Conservation (phyloP, 2,888 invertebrate genomes). For the Dinocampus coccinellae region DNA sequence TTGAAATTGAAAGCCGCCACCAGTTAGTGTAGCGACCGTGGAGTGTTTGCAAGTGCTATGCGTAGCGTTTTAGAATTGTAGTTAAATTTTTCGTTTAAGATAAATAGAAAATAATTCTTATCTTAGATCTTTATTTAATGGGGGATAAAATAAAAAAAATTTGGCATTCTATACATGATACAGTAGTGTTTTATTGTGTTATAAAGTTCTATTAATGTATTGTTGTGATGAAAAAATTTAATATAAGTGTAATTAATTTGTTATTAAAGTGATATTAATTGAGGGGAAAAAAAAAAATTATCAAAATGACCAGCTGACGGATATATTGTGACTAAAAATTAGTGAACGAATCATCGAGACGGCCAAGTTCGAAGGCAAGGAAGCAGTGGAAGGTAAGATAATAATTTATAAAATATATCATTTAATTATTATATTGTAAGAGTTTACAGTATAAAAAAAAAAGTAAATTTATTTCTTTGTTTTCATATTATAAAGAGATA, state of each 20-base stretch:
- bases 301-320: conserved; percentile 60
- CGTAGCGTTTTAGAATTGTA: conserved; percentile 57
- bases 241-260: conserved; percentile 38
- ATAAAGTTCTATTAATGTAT: not conserved
- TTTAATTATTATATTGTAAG: not conserved
- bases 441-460: not conserved
- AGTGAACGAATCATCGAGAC: conserved; percentile 43
- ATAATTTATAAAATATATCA: not conserved
- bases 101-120: conserved; percentile 29
- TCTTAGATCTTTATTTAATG: conserved; percentile 15
- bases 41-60: conserved; percentile 58
- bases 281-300: conserved; percentile 23
- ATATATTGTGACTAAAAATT: conserved; percentile 52
- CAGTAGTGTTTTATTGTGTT: not conserved
- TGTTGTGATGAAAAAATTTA: conserved; percentile 25
- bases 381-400: conserved; percentile 56
- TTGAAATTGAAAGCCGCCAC: conserved; percentile 59
- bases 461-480: too few relatives aligned
- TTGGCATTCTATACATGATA: not conserved
- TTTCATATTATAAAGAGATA: not conserved
- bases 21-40: conserved; percentile 67
- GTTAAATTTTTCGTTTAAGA: conserved; percentile 47
- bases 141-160: not conserved
- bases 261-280: conserved; percentile 23
- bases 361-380: conserved; percentile 49